phyloP scores from a whole-genome alignment of 2,888 invertebrate species.

The Orthosia cruda region DNA sequence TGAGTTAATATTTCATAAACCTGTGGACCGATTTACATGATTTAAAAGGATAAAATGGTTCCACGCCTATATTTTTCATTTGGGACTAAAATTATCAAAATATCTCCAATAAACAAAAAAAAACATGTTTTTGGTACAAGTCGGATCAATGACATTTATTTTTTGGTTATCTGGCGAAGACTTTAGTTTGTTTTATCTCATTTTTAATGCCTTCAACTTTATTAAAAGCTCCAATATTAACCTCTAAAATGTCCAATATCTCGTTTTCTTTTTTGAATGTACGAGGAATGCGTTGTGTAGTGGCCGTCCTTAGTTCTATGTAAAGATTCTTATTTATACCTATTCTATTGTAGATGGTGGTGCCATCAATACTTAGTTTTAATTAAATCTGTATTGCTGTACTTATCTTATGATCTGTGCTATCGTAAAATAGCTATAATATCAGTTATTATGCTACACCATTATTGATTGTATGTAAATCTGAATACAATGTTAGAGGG shows the following conservation, averaged over 20 bases:
- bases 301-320: constrained; percentile 33
- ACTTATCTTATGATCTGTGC: constrained; percentile 46
- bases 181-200: constrained; percentile 23
- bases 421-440: constrained; percentile 44
- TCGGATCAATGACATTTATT: too few relatives aligned
- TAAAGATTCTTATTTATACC: constrained; percentile 44
- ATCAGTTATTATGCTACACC: constrained; percentile 42
- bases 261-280: constrained; percentile 22
- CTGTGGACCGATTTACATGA: too few relatives aligned
- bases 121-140: too few relatives aligned
- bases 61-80: too few relatives aligned
- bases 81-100: too few relatives aligned
- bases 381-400: constrained; percentile 47
- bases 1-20: too few relatives aligned
- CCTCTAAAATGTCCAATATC: constrained; percentile 16
- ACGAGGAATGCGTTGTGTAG: constrained; percentile 54
- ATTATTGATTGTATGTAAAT: constrained; percentile 32
- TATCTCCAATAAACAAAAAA: too few relatives aligned
- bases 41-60: too few relatives aligned
- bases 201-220: constrained; percentile 6
- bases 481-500: constrained; percentile 20
- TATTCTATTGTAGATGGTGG: constrained; percentile 61
- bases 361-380: constrained; percentile 65
- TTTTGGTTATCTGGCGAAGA: too few relatives aligned
- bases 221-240: constrained; percentile 18